These are phyloP conservation scores for Latrodectus geometricus DNA, from an alignment of 1,140 invertebrate genomes.

Conservation along the genomic window DNA sequence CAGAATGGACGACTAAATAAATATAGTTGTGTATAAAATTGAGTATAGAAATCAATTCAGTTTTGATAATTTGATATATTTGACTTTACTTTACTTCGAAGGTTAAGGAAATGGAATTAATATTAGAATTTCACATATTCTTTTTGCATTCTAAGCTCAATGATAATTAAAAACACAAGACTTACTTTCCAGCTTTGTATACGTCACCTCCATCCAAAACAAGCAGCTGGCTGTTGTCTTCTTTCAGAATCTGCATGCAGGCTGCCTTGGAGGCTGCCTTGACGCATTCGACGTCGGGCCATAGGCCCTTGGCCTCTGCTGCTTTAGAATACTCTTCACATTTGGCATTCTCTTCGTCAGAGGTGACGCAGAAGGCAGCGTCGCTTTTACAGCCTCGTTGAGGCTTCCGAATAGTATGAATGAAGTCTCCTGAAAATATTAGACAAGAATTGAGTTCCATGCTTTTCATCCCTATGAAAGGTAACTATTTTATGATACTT, in stretches of 20 bases:
- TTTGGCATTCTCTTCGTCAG: constrained; percentile 75
- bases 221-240: constrained; percentile 77
- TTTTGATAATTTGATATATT: too few relatives aligned
- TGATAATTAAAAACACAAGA: constrained; percentile 24
- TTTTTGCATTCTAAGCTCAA: too few relatives aligned
- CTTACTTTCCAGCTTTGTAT: constrained; percentile 77
- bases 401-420: constrained; percentile 81
- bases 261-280: constrained; percentile 71
- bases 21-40: too few relatives aligned
- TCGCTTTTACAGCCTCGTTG: constrained; percentile 70
- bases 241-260: constrained; percentile 78
- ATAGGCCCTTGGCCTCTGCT: constrained; percentile 79
- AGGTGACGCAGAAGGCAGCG: constrained; percentile 74
- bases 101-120: too few relatives aligned
- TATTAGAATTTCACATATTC: too few relatives aligned
- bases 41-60: too few relatives aligned
- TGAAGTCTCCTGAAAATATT: constrained; percentile 75
- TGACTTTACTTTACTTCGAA: too few relatives aligned
- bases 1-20: too few relatives aligned
- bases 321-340: constrained; percentile 77
- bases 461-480: neutral
- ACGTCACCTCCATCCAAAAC: constrained; percentile 78
- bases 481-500: neutral
- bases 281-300: constrained; percentile 78
- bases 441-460: neutral